These are phyloP conservation scores for Callipepla californica DNA, from an alignment of 2,113 vertebrate genomes.

Conservation along the genomic window DNA sequence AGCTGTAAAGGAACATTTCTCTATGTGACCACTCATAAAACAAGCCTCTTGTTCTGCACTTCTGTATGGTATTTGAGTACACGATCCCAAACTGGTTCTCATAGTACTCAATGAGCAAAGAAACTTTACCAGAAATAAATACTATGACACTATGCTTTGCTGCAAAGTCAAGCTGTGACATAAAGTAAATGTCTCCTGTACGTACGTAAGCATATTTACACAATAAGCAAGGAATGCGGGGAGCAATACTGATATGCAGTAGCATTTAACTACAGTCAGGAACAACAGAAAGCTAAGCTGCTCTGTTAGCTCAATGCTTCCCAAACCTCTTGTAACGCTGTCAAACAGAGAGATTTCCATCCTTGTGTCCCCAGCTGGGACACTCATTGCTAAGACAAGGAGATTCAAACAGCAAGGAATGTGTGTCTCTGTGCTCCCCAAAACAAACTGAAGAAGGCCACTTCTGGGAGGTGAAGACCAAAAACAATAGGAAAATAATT, in stretches of 20 bases:
- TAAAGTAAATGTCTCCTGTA: not conserved
- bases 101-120: not conserved
- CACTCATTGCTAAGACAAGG: not conserved
- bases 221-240: not conserved
- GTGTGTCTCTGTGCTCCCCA: not conserved
- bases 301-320: not conserved
- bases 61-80: not conserved
- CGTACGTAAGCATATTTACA: rapidly evolving
- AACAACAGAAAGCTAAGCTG: not conserved
- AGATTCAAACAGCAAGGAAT: not conserved
- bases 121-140: not conserved
- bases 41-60: not conserved
- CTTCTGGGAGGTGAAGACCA: not conserved
- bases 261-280: not conserved
- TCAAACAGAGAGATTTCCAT: not conserved
- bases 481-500: not conserved
- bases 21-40: not conserved
- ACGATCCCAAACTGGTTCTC: not conserved
- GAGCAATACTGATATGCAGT: not conserved
- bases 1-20: slow-evolving; percentile 80
- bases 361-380: not conserved
- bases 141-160: not conserved
- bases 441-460: not conserved
- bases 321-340: not conserved
- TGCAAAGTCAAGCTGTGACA: not conserved